phyloP scores from a whole-genome alignment of 2,797 vertebrate genomes.

The Onychomys leucogaster region DNA sequence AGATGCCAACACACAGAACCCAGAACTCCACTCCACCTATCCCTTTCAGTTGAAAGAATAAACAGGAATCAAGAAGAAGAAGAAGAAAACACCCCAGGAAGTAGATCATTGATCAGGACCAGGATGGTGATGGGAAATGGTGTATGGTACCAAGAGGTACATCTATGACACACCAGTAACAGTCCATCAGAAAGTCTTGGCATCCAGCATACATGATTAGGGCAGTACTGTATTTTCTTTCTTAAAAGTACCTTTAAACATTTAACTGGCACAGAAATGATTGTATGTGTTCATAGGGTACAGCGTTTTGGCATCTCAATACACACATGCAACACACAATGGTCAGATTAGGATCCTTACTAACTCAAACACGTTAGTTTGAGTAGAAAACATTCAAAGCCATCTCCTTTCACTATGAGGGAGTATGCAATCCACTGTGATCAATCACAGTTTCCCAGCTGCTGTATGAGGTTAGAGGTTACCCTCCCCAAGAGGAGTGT shows the following conservation, averaged over 20 bases:
- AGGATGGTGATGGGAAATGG: neutral
- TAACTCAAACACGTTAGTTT: too few relatives aligned
- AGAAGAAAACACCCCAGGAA: neutral
- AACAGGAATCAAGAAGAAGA: neutral
- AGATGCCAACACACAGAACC: neutral
- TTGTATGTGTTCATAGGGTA: neutral
- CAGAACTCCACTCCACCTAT: neutral
- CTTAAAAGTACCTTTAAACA: neutral
- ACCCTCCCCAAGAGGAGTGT: neutral
- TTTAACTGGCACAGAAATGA: neutral
- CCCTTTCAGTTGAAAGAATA: neutral
- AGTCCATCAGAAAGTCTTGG: neutral
- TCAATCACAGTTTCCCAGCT: too few relatives aligned
- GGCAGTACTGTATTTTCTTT: neutral
- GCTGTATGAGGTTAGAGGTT: neutral
- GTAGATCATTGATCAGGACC: neutral
- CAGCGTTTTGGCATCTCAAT: neutral
- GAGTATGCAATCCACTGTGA: neutral
- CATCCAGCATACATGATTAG: neutral
- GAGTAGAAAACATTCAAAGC: neutral
- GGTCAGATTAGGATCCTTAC: too few relatives aligned
- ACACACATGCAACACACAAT: too few relatives aligned
- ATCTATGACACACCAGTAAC: neutral
- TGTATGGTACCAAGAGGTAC: neutral
- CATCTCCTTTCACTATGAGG: fast-evolving